Evolutionary conservation across 2,888 invertebrate genomes (phyloP).

Genomic region (Dusona sp.): DNA sequence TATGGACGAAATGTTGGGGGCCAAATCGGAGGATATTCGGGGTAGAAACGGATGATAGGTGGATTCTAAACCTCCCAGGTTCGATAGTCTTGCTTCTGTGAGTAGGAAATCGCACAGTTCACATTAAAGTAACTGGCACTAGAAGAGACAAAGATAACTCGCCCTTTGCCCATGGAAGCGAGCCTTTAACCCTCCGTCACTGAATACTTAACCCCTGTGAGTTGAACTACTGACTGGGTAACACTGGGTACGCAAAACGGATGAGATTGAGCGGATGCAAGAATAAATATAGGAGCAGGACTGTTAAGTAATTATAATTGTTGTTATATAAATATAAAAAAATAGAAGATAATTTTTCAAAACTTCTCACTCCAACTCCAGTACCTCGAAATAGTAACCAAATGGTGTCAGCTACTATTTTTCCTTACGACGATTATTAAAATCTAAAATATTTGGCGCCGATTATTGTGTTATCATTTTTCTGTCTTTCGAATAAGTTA

Average conservation of each 20-base stretch:
- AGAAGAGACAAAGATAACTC: conserved; percentile 32
- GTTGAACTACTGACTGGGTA: background rate
- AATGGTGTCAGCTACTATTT: no score
- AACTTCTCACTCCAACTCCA: no score
- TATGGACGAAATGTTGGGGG: conserved; percentile 65
- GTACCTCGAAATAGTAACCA: no score
- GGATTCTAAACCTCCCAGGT: conserved; percentile 21
- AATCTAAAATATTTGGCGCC: no score
- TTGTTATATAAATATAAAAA: background rate
- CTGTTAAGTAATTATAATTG: background rate
- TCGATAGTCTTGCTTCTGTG: conserved; percentile 2
- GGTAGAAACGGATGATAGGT: conserved; percentile 10
- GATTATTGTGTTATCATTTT: background rate
- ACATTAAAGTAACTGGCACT: conserved; percentile 41
- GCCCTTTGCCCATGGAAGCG: conserved; percentile 46
- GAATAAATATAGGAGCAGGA: background rate
- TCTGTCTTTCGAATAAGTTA: background rate
- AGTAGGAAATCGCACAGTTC: conserved; percentile 29
- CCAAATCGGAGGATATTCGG: background rate
- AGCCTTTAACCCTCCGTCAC: conserved; percentile 74
- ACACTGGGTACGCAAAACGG: background rate
- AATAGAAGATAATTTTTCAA: no score
- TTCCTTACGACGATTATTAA: no score
- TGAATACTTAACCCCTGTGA: conserved; percentile 76
- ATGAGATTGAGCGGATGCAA: background rate